Evolutionary conservation across 2,797 vertebrate species (phyloP), one percentile per base, ranked within the genome.

Genomic region (Sebastiscus tertius): DNA sequence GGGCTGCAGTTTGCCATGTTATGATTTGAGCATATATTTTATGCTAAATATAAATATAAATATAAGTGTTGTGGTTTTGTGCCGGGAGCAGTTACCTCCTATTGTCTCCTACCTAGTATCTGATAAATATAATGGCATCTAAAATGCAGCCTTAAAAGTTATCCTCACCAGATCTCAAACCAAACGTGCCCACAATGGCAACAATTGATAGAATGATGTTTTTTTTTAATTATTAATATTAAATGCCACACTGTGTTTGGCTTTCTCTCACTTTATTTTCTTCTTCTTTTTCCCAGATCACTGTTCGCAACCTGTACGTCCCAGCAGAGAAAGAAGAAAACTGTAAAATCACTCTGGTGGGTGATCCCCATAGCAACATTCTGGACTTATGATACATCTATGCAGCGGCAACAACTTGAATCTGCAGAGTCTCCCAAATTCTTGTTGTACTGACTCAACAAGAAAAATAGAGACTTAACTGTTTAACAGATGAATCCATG

Each of bases 341-440:
- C 34, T 87, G 85, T 22, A 74, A 76, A 13, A 61, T 95, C 80
- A 81, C 62, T 8, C 27, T 94, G 46, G 70, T 91, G 66, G 11
- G 3, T 0, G 82, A 93, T 1, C 29, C 62, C 2, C 14, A 63
- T n/a, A 10, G 9, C 75, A 36, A 14, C 46, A 62, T 60, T 14
- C 10, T 3, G 13, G 2, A 26, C 49, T 18, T 14, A 16, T 83
- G 62, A 79, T 13, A 39, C 39, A 3, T 13, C 31, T 10, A 36
- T 31, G 27, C n/a, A 4, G 18, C 2, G 8, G 20, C 4, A 7
- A 24, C 14, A 33, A 2, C 34, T 13, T 8, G 2, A 27, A 59
- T 18, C 11, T 27, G 2, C 4, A 55, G 14, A 4, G 36, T 22
- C 6, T 46, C 18, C 2, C 5, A 33, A 1, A 16, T 16, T 24